phyloP scores from a whole-genome alignment of 2,797 vertebrate genomes.

The Dermochelys coriacea region DNA sequence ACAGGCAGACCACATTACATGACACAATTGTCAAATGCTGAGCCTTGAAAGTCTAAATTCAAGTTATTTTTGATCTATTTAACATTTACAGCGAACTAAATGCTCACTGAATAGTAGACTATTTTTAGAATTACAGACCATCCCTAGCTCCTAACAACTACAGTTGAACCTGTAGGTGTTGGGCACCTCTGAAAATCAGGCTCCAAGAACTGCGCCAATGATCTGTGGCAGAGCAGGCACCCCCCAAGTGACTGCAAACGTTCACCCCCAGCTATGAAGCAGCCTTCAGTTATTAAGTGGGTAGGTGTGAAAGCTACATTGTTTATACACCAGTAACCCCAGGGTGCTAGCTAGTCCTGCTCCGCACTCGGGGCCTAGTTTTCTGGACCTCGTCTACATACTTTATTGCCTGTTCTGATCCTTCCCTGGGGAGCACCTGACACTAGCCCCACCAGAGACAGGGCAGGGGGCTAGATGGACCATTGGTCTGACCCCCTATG shows the following conservation, averaged over 20 bases:
- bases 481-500: no score
- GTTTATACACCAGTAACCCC: not conserved
- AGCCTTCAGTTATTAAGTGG: not conserved
- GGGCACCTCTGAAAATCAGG: not conserved
- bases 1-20: not conserved
- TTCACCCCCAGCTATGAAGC: not conserved
- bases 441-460: not conserved
- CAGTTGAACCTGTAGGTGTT: not conserved
- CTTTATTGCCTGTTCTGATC: not conserved
- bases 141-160: not conserved
- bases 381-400: not conserved
- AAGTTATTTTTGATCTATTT: not conserved
- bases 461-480: no score
- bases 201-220: not conserved
- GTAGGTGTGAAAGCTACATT: not conserved
- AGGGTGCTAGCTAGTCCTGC: not conserved
- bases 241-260: not conserved
- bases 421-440: not conserved
- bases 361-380: not conserved
- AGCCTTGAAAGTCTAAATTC: no score
- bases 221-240: not conserved
- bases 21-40: not conserved
- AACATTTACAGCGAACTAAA: not conserved
- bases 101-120: not conserved
- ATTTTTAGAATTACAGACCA: not conserved